Percentiles rank a stretch among this genome's conserved stretches.
These are phyloP conservation scores for Corythucha ciliata DNA, from an alignment of 2,888 invertebrate genomes.

Conservation along the genomic window DNA sequence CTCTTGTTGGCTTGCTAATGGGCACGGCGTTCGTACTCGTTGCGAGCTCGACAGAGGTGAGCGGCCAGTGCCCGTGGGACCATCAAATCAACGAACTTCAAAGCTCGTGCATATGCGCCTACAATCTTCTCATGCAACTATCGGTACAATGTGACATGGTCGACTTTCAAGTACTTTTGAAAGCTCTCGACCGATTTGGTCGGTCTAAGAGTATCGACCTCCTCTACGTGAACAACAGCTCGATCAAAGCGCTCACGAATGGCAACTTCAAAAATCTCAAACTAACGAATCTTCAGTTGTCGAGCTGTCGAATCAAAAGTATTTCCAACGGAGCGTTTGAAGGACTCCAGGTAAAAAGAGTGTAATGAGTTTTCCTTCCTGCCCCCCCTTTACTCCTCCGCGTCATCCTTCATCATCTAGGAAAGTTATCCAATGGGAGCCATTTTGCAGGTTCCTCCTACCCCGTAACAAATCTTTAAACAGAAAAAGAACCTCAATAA, in stretches of 20 bases:
- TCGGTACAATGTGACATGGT: conserved; percentile 88
- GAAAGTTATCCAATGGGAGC: too few relatives aligned
- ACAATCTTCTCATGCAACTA: conserved; percentile 72
- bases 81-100: conserved; percentile 63
- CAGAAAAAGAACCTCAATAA: neutral
- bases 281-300: conserved; percentile 74
- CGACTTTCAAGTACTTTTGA: conserved; percentile 58
- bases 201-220: conserved; percentile 63
- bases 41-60: conserved; percentile 25
- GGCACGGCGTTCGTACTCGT: conserved; percentile 19
- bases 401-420: too few relatives aligned
- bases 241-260: conserved; percentile 57
- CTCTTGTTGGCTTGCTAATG: too few relatives aligned
- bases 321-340: conserved; percentile 66
- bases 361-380: too few relatives aligned
- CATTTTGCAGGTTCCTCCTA: too few relatives aligned
- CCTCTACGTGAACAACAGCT: conserved; percentile 81
- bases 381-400: too few relatives aligned
- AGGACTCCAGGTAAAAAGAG: conserved; percentile 58
- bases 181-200: conserved; percentile 61
- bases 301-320: conserved; percentile 64
- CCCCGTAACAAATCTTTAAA: too few relatives aligned
- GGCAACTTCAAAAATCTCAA: conserved; percentile 59
- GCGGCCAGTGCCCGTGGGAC: conserved; percentile 78
- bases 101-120: conserved; percentile 77